phyloP scores from a whole-genome alignment of 2,797 vertebrate genomes.

The Capromys pilorides region DNA sequence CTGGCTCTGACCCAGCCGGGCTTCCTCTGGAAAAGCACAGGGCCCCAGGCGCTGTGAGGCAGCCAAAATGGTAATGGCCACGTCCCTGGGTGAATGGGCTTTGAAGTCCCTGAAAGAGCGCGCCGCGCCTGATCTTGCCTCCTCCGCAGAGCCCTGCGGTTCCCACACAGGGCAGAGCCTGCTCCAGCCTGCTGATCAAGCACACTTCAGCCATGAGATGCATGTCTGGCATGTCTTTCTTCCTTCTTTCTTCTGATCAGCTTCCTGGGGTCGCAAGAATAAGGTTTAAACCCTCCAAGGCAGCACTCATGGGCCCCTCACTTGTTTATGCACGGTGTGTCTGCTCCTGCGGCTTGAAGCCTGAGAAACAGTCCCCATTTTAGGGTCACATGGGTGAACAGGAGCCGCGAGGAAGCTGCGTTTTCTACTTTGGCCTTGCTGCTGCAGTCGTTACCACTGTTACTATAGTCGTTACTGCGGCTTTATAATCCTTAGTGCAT shows the following conservation, averaged over 20 bases:
- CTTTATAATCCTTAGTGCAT: slow-evolving; percentile 50
- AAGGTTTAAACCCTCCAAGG: slow-evolving; percentile 65
- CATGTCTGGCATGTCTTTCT: slow-evolving; percentile 58
- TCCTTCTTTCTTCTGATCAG: slow-evolving; percentile 64
- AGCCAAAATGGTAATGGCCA: slow-evolving; percentile 69
- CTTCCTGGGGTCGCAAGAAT: slow-evolving; percentile 77
- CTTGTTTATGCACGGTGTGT: slow-evolving; percentile 71
- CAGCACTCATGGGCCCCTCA: slow-evolving; percentile 31
- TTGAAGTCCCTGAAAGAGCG: slow-evolving; percentile 79
- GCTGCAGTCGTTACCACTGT: slow-evolving; percentile 47
- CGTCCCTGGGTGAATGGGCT: slow-evolving; percentile 76
- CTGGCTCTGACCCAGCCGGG: slow-evolving; percentile 57
- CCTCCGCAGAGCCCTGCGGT: slow-evolving; percentile 78
- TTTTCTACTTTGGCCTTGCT: slow-evolving; percentile 71
- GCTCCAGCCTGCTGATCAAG: slow-evolving; percentile 79
- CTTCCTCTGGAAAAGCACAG: slow-evolving; percentile 76
- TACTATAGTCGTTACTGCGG: neutral
- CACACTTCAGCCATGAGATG: slow-evolving; percentile 67
- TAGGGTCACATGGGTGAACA: slow-evolving; percentile 76
- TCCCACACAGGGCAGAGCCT: slow-evolving; percentile 73
- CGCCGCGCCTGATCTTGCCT: slow-evolving; percentile 74
- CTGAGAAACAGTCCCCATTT: slow-evolving; percentile 75
- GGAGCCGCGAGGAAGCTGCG: slow-evolving; percentile 73
- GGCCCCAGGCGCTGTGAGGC: slow-evolving; percentile 66
- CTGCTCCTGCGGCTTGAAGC: slow-evolving; percentile 72